These are phyloP conservation scores for Ceratosolen fusciceps DNA, from an alignment of 1,140 invertebrate species.

Conservation along the genomic window DNA sequence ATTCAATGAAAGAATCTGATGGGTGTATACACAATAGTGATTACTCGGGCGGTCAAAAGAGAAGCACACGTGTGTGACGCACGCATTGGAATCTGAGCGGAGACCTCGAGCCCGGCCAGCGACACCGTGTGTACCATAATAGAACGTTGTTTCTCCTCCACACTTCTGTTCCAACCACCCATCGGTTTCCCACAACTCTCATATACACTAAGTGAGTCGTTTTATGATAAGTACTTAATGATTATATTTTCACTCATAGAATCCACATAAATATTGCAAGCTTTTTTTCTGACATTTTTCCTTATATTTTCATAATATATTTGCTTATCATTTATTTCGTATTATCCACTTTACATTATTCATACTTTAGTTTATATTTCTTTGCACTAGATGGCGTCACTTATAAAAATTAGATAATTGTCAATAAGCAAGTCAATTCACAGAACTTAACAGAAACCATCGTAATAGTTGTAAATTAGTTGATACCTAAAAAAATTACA, in stretches of 20 bases:
- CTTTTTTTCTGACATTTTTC: neutral
- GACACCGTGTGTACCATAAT: slow-evolving; percentile 55
- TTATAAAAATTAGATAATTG: too few relatives aligned
- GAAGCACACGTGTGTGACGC: slow-evolving; percentile 59
- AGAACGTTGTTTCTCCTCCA: neutral
- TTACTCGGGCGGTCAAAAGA: slow-evolving; percentile 18
- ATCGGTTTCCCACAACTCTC: neutral
- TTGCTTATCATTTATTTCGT: too few relatives aligned
- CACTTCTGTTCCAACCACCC: neutral
- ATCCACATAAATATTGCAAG: neutral
- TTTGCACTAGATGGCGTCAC: too few relatives aligned
- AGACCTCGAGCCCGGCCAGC: slow-evolving; percentile 67
- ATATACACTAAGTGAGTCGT: slow-evolving; percentile 21
- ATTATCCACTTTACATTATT: too few relatives aligned
- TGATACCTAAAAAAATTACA: too few relatives aligned
- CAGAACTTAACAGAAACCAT: too few relatives aligned
- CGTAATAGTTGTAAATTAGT: too few relatives aligned
- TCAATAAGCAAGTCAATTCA: too few relatives aligned
- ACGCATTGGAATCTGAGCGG: slow-evolving; percentile 63
- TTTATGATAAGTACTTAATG: slow-evolving; percentile 12
- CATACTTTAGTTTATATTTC: too few relatives aligned
- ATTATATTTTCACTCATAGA: neutral
- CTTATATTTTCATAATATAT: neutral
- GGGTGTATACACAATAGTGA: neutral
- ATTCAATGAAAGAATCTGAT: neutral